Evolutionary conservation across 2,888 invertebrate genomes (phyloP).

Genomic region (Tupiocoris notatus): DNA sequence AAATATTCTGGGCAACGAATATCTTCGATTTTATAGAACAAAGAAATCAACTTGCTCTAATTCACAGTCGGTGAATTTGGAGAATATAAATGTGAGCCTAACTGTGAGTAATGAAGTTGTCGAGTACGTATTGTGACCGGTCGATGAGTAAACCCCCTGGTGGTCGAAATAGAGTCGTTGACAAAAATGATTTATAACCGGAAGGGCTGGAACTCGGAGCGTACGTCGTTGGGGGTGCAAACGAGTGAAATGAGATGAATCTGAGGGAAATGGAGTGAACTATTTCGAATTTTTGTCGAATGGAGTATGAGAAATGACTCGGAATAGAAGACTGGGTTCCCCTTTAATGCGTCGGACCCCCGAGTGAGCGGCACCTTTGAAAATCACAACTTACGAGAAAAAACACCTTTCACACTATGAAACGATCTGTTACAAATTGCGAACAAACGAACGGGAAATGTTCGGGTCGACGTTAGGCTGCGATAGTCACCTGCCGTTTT

Average conservation of each 20-base stretch:
- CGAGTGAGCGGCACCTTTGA: not conserved
- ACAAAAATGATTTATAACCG: not conserved
- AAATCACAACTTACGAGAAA: not conserved
- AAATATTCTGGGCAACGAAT: too few species aligned
- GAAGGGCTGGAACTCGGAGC: not conserved
- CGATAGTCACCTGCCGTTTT: slow-evolving; percentile 5
- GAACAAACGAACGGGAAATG: not conserved
- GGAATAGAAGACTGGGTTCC: slow-evolving; percentile 8
- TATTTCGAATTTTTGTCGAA: slow-evolving; percentile 4
- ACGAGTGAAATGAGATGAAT: slow-evolving; percentile 20
- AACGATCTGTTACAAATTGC: slow-evolving; percentile 16
- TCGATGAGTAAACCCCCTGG: not conserved
- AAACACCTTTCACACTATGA: not conserved
- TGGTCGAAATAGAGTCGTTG: not conserved
- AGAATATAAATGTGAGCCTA: too few species aligned
- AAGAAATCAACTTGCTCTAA: too few species aligned
- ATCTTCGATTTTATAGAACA: too few species aligned
- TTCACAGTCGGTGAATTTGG: too few species aligned
- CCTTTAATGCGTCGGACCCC: not conserved
- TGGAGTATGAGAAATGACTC: slow-evolving; percentile 6
- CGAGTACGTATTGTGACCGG: not conserved
- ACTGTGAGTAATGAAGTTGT: not conserved
- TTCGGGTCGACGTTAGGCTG: not conserved
- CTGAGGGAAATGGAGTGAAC: slow-evolving; percentile 21
- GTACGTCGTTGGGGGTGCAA: not conserved